A percentile compares a stretch with the other conserved stretches of the same genome.
Evolutionary conservation across 2,797 vertebrate genomes (phyloP).

Genomic region (Enteromius anoplus): DNA sequence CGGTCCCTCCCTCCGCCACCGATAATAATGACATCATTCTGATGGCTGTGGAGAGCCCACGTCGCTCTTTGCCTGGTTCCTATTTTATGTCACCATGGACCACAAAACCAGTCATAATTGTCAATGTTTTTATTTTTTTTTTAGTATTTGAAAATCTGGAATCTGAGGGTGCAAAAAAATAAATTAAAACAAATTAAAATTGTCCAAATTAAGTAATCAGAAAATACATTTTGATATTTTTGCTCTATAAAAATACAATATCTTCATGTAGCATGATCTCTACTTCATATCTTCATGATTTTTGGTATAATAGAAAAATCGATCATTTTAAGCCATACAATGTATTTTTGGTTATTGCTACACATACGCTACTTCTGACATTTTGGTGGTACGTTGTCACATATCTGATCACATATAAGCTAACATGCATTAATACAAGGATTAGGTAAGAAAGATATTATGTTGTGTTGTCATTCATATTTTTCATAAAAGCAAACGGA

Average conservation of each 20-base stretch:
- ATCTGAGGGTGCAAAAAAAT: background rate
- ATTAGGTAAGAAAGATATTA: background rate
- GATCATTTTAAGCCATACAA: too few species aligned
- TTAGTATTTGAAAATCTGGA: background rate
- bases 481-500: background rate
- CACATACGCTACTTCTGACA: too few species aligned
- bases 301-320: too few species aligned
- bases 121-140: too few species aligned
- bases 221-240: background rate
- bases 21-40: conserved; percentile 81
- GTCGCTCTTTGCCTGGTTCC: background rate
- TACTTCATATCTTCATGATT: too few species aligned
- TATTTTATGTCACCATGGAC: background rate
- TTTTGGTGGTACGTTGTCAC: too few species aligned
- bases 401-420: too few species aligned
- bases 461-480: background rate
- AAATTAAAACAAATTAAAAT: too few species aligned
- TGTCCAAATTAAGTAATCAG: background rate
- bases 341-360: too few species aligned
- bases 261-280: background rate
- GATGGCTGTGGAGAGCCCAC: conserved; percentile 27
- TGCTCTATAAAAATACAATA: background rate
- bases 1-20: conserved; percentile 64
- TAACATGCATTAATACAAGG: background rate
- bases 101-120: background rate